These are phyloP conservation scores for Scopus umbretta DNA, from an alignment of 2,113 vertebrate species.

Conservation along the genomic window DNA sequence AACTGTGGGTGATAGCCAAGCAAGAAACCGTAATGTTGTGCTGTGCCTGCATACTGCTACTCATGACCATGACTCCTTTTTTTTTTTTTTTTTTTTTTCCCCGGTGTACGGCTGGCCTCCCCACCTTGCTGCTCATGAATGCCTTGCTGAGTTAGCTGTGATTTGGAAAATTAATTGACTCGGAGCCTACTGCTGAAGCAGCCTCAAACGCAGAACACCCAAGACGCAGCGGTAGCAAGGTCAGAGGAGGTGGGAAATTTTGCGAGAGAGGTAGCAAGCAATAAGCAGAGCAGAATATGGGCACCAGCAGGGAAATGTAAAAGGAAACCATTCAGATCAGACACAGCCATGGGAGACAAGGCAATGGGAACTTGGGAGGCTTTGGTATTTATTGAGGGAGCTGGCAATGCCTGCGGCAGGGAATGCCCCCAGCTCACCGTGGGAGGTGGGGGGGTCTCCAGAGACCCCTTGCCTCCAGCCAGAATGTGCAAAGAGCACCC, in stretches of 20 bases:
- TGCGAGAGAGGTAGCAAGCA: background rate
- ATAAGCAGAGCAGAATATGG: background rate
- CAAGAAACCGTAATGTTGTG: background rate
- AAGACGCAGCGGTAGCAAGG: conserved; percentile 39
- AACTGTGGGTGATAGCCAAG: background rate
- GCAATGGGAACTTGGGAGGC: background rate
- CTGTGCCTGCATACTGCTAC: background rate
- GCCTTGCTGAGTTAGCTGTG: conserved; percentile 43
- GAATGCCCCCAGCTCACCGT: background rate
- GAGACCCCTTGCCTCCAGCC: background rate
- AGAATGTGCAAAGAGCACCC: background rate
- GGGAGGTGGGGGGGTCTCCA: background rate
- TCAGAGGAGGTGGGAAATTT: conserved; percentile 56
- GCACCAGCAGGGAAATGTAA: background rate
- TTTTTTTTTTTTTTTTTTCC: background rate
- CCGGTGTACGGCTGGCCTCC: background rate
- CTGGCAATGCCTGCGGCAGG: background rate
- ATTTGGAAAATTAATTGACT: conserved; percentile 64
- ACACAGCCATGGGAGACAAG: background rate
- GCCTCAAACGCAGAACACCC: conserved; percentile 52
- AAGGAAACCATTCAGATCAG: conserved; percentile 53
- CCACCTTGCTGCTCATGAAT: conserved; percentile 6
- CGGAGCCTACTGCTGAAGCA: background rate
- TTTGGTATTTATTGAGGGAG: background rate
- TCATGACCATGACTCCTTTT: background rate